phyloP scores from a whole-genome alignment of 2,888 invertebrate species.

The Caenorhabditis parvicauda region DNA sequence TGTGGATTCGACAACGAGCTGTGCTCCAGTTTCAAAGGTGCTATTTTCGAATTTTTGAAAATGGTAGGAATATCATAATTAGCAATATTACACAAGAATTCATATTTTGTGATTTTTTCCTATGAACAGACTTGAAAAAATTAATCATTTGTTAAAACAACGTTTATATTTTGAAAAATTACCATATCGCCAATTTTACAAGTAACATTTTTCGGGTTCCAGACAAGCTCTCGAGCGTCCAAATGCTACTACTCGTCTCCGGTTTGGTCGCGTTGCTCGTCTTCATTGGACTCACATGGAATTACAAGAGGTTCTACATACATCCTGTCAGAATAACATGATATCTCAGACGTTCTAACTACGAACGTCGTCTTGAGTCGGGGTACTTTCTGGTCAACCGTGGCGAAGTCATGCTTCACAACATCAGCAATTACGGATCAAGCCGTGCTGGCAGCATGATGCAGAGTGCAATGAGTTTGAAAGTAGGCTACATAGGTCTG shows the following conservation, averaged over 20 bases:
- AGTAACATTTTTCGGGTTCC: no score
- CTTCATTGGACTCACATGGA: background rate
- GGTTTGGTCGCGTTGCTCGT: no score
- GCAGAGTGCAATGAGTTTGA: conserved; percentile 23
- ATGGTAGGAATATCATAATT: conserved; percentile 5
- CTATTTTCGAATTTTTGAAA: background rate
- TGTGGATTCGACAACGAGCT: conserved; percentile 38
- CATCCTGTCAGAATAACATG: background rate
- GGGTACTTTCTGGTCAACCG: conserved; percentile 30
- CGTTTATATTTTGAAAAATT: no score
- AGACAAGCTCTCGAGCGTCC: no score
- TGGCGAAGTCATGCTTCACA: conserved; percentile 23
- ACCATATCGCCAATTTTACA: no score
- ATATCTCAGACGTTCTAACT: conserved; percentile 26
- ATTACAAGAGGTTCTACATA: background rate
- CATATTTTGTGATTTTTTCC: no score
- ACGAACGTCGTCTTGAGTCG: conserved; percentile 33
- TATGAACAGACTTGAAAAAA: no score
- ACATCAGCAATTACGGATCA: conserved; percentile 30
- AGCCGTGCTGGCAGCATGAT: conserved; percentile 32
- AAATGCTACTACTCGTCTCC: no score
- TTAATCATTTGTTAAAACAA: no score
- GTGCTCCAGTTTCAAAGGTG: conserved; percentile 15
- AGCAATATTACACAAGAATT: no score
- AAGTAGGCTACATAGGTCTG: conserved; percentile 6